These are phyloP conservation scores for Acrobasis consociella DNA, from an alignment of 2,888 invertebrate genomes.

Conservation along the genomic window DNA sequence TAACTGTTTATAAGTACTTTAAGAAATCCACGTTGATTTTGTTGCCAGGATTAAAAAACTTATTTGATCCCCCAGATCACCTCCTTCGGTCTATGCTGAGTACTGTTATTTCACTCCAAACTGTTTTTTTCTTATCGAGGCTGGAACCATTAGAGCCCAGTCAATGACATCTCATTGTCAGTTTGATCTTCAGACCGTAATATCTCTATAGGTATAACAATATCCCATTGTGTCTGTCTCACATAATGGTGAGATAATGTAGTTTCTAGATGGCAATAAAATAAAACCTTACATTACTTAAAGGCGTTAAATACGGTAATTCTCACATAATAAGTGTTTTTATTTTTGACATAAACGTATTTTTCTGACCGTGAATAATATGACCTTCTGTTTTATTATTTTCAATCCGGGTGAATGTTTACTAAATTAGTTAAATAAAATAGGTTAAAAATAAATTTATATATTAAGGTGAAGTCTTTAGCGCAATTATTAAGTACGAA, in stretches of 20 bases:
- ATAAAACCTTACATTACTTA: background rate
- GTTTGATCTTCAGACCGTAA: background rate
- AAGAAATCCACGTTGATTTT: no score
- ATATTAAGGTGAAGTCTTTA: no score
- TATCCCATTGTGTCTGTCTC: background rate
- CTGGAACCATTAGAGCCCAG: background rate
- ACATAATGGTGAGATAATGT: conserved; percentile 13
- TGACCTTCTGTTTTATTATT: background rate
- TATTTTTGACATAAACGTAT: background rate
- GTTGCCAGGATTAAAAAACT: no score
- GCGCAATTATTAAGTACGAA: no score
- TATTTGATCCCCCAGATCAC: no score
- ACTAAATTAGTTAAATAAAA: no score
- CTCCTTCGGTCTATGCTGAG: no score
- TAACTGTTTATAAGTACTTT: no score
- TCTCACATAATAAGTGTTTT: background rate
- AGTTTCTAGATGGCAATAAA: conserved; percentile 18
- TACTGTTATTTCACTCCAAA: background rate
- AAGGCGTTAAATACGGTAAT: background rate
- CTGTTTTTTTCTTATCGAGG: background rate
- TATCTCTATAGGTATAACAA: conserved; percentile 1
- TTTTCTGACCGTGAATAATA: background rate
- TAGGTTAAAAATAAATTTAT: no score
- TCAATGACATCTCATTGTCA: conserved; percentile 8
- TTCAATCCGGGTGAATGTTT: background rate